Evolutionary conservation across 2,797 vertebrate genomes (phyloP).

Genomic region (Fistularia tabacaria): DNA sequence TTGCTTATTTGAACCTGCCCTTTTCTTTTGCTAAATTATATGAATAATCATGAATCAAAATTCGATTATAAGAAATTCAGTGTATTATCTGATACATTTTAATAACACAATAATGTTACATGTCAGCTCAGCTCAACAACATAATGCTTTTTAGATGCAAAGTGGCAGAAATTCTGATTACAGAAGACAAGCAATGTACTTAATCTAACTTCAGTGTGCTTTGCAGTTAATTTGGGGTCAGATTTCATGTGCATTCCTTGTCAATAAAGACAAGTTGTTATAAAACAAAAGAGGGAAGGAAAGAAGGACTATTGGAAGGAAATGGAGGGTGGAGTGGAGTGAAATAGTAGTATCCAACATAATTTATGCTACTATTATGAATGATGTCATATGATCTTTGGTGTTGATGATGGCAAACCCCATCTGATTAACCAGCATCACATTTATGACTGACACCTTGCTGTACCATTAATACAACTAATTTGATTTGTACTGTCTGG

Average conservation of each 20-base stretch:
- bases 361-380: too few relatives aligned
- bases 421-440: slow-evolving; percentile 16
- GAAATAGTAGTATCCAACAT: too few relatives aligned
- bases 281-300: too few relatives aligned
- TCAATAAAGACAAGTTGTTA: too few relatives aligned
- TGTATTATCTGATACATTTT: slow-evolving; percentile 30
- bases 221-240: not conserved
- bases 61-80: slow-evolving; percentile 45
- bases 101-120: slow-evolving; percentile 34
- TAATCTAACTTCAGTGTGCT: slow-evolving; percentile 3
- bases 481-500: slow-evolving; percentile 15
- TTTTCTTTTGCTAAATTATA: slow-evolving; percentile 28
- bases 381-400: slow-evolving; percentile 34
- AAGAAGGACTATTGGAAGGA: too few relatives aligned
- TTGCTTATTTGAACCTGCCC: slow-evolving; percentile 22
- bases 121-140: slow-evolving; percentile 26
- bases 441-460: slow-evolving; percentile 12
- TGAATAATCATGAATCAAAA: slow-evolving; percentile 42
- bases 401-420: slow-evolving; percentile 19
- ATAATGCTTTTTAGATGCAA: slow-evolving; percentile 31
- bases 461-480: slow-evolving; percentile 24
- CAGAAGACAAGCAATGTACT: slow-evolving; percentile 11
- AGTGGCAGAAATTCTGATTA: slow-evolving; percentile 17
- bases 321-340: too few relatives aligned
- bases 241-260: not conserved